These are phyloP conservation scores for Leptosomus discolor DNA, from an alignment of 2,113 vertebrate species.

Conservation along the genomic window DNA sequence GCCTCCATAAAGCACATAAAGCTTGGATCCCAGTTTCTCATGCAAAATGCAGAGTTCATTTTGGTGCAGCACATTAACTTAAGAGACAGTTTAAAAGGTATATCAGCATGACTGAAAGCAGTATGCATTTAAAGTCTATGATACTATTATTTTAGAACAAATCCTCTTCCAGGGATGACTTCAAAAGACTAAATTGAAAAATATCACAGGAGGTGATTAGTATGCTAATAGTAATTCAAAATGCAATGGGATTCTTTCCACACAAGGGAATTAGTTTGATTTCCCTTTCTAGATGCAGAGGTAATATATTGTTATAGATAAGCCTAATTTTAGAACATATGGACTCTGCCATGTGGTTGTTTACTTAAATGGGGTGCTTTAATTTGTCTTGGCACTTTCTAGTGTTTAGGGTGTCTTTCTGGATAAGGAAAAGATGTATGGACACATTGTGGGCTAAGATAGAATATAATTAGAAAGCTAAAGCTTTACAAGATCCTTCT, in stretches of 20 bases:
- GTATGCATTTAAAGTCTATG: background rate
- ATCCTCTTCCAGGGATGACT: background rate
- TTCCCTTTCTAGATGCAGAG: background rate
- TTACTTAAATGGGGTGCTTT: slow-evolving; percentile 39
- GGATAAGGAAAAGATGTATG: slow-evolving; percentile 28
- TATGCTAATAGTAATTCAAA: background rate
- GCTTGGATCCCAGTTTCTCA: background rate
- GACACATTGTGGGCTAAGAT: slow-evolving; percentile 19
- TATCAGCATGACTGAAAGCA: background rate
- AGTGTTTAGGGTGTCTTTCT: slow-evolving; percentile 48
- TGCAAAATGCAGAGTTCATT: background rate
- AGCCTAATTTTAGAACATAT: slow-evolving; percentile 47
- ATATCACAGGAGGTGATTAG: background rate
- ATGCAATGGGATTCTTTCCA: background rate
- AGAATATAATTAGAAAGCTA: slow-evolving; percentile 47
- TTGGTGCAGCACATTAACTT: background rate
- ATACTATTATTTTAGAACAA: background rate
- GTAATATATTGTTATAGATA: slow-evolving; percentile 17
- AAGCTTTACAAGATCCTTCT: slow-evolving; percentile 13
- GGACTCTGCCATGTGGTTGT: slow-evolving; percentile 18
- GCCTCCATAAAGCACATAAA: background rate
- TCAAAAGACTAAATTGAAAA: background rate
- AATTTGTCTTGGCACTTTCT: slow-evolving; percentile 53
- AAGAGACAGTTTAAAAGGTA: background rate
- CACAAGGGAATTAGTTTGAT: background rate